Evolutionary conservation across 2,888 invertebrate species (phyloP).

Genomic region (Girardia tigrina): DNA sequence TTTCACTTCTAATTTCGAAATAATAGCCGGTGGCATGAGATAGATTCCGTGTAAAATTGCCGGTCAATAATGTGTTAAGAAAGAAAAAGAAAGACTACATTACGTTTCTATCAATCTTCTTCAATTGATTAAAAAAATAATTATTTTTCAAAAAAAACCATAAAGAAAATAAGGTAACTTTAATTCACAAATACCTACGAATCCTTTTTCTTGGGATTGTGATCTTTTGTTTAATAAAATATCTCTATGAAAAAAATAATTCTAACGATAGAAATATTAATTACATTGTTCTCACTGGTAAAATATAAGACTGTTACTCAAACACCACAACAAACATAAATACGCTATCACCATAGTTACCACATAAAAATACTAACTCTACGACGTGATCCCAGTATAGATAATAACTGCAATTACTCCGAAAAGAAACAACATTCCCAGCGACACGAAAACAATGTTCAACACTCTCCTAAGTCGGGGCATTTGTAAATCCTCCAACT

Average conservation of each 20-base stretch:
- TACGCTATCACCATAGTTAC: not conserved
- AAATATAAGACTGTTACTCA: not conserved
- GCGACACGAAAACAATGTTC: slow-evolving; percentile 1
- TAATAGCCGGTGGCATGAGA: no score
- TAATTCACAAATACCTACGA: no score
- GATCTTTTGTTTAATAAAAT: not conserved
- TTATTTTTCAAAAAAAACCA: no score
- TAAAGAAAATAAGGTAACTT: no score
- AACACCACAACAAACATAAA: slow-evolving; percentile 8
- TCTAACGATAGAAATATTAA: not conserved
- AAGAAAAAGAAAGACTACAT: no score
- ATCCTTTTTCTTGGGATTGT: no score
- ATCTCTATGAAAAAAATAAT: not conserved
- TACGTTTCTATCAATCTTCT: no score
- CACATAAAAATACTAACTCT: not conserved
- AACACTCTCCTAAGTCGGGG: not conserved
- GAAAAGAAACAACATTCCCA: slow-evolving; percentile 7
- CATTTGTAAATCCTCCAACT: slow-evolving; percentile 8
- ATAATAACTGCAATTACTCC: not conserved
- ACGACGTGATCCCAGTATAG: slow-evolving; percentile 2
- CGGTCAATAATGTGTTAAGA: no score
- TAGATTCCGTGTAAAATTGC: no score
- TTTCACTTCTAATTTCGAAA: no score
- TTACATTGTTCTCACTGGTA: not conserved
- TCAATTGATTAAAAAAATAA: no score